Evolutionary conservation across 2,797 vertebrate genomes (phyloP).

Genomic region (Podargus strigoides): DNA sequence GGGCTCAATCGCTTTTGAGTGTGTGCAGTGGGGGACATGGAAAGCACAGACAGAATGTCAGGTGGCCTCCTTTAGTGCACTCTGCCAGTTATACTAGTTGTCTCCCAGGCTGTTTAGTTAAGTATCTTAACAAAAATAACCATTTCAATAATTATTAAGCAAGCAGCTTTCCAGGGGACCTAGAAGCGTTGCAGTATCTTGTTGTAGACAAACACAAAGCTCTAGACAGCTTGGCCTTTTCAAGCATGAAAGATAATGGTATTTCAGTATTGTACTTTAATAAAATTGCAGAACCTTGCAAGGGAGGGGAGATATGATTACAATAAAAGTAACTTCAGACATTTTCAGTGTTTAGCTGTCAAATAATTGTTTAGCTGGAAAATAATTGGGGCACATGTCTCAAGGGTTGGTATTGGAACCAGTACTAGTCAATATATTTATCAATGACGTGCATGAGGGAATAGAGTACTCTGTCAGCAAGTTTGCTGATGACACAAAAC

Average conservation of each 20-base stretch:
- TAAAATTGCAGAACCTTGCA: background rate
- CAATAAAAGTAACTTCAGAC: background rate
- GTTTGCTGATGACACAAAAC: too few relatives aligned
- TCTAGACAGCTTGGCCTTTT: background rate
- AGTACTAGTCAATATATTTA: too few relatives aligned
- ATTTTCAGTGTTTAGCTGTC: background rate
- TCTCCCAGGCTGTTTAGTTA: background rate
- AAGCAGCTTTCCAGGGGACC: background rate
- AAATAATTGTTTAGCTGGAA: background rate
- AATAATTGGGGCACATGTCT: background rate
- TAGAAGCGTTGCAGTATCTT: accelerated
- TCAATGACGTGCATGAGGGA: too few relatives aligned
- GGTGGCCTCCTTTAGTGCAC: background rate
- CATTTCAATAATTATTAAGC: background rate
- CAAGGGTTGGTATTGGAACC: too few relatives aligned
- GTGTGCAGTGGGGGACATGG: background rate
- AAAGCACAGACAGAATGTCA: background rate
- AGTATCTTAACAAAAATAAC: background rate
- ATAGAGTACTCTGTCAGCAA: too few relatives aligned
- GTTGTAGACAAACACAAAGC: background rate
- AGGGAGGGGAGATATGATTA: background rate
- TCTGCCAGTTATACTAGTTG: background rate
- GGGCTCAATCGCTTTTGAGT: background rate
- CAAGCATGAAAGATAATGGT: background rate
- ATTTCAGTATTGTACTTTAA: background rate